These are phyloP conservation scores for Polypedilum vanderplanki DNA, from an alignment of 1,140 invertebrate genomes.

Conservation along the genomic window DNA sequence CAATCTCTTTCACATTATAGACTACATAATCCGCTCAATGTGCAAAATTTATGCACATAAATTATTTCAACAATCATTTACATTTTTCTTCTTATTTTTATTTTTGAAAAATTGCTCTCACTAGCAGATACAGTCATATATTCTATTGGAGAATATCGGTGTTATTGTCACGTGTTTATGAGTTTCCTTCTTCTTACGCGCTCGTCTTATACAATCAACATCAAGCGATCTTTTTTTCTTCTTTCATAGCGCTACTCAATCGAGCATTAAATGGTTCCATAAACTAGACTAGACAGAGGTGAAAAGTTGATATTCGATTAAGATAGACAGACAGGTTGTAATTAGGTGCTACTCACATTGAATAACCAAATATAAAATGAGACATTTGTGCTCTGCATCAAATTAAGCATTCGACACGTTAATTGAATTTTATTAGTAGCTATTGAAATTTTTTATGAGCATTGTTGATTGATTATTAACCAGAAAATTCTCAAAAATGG, in stretches of 20 bases:
- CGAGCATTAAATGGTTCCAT: not conserved
- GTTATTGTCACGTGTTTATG: conserved; percentile 11
- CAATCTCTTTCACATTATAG: too few species aligned
- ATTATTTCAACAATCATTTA: not conserved
- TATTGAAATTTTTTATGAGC: not conserved
- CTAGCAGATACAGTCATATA: too few species aligned
- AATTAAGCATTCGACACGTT: conserved; percentile 10
- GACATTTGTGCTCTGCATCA: not conserved
- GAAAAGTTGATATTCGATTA: not conserved
- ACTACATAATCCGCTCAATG: not conserved
- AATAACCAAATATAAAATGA: not conserved
- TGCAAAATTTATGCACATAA: conserved; percentile 2
- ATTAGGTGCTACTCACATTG: not conserved
- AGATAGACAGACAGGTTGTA: not conserved
- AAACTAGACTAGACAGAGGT: not conserved
- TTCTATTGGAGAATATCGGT: not conserved
- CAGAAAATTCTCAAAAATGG: not conserved
- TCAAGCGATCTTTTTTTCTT: not conserved
- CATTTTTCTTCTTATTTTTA: not conserved
- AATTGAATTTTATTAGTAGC: not conserved
- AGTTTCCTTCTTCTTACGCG: not conserved
- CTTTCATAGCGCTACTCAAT: not conserved
- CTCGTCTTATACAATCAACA: not conserved
- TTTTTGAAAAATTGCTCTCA: not conserved
- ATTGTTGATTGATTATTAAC: too few species aligned